A percentile compares a stretch with the other conserved stretches of the same genome.
Evolutionary conservation across 1,140 invertebrate genomes (phyloP).

Genomic region (Ectropis grisescens): DNA sequence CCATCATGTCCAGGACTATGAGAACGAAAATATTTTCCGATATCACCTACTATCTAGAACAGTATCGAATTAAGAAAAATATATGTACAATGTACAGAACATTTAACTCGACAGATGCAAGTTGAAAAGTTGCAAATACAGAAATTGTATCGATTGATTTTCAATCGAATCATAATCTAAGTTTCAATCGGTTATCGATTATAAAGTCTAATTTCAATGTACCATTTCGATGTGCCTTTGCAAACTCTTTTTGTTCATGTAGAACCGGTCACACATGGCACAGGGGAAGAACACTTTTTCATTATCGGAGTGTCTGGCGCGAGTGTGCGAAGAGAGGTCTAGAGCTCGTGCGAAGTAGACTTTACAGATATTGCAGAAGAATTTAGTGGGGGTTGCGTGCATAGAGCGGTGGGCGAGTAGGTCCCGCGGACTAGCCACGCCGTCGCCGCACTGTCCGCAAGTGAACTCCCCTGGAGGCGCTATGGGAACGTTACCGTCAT

Average conservation of each 20-base stretch:
- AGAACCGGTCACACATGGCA: conserved; percentile 65
- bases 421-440: conserved; percentile 56
- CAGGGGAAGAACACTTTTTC: conserved; percentile 65
- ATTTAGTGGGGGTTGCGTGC: conserved; percentile 57
- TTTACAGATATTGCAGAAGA: conserved; percentile 71
- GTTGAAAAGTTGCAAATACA: no score
- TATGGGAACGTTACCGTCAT: conserved; percentile 23
- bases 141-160: no score
- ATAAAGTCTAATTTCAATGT: no score
- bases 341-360: conserved; percentile 69
- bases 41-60: no score
- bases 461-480: conserved; percentile 44
- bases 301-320: conserved; percentile 63
- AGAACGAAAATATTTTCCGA: no score
- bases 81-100: no score
- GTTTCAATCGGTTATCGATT: no score
- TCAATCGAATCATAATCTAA: no score
- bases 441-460: conserved; percentile 59
- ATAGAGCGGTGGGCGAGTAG: conserved; percentile 58
- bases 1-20: no score
- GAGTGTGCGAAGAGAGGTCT: conserved; percentile 71
- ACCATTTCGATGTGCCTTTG: conserved; percentile 64
- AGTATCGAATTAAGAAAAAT: no score
- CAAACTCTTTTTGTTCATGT: conserved; percentile 67
- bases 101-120: no score